Evolutionary conservation across 2,888 invertebrate species (phyloP).

Genomic region (Kuschelorhynchus macadamiae): DNA sequence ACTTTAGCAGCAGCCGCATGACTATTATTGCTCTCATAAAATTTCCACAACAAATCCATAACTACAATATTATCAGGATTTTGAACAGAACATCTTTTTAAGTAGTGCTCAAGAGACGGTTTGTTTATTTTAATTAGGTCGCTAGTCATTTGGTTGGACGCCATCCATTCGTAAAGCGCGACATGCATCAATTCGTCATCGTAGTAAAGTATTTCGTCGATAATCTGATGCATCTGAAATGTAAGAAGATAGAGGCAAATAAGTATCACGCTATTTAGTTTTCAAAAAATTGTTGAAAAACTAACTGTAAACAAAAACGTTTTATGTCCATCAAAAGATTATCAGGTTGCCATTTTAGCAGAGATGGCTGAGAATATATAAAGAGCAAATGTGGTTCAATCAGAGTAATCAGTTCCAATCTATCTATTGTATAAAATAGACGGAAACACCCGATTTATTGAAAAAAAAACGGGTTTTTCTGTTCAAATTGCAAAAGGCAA

Average conservation of each 20-base stretch:
- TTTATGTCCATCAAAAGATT: too few relatives aligned
- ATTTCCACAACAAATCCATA: slow-evolving; percentile 94
- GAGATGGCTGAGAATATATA: too few relatives aligned
- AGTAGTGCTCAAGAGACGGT: slow-evolving; percentile 83
- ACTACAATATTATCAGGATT: slow-evolving; percentile 69
- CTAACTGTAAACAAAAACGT: background rate
- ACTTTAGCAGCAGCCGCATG: slow-evolving; percentile 94
- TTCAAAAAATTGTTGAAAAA: too few relatives aligned
- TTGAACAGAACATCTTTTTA: slow-evolving; percentile 74
- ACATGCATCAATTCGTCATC: slow-evolving; percentile 92
- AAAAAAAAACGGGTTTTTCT: too few relatives aligned
- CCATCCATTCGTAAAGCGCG: slow-evolving; percentile 94
- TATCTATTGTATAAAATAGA: too few relatives aligned
- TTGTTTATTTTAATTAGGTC: slow-evolving; percentile 79
- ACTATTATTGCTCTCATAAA: slow-evolving; percentile 92
- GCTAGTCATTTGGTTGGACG: slow-evolving; percentile 80
- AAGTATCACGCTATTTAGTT: too few relatives aligned
- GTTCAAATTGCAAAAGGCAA: too few relatives aligned
- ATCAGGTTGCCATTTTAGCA: too few relatives aligned
- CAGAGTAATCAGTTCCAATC: too few relatives aligned
- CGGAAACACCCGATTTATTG: too few relatives aligned
- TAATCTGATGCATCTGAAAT: slow-evolving; percentile 73
- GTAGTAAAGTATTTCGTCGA: slow-evolving; percentile 77
- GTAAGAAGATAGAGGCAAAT: too few relatives aligned
- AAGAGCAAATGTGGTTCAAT: too few relatives aligned